These are phyloP conservation scores for Girardia tigrina DNA, from an alignment of 2,888 invertebrate genomes.

Conservation along the genomic window DNA sequence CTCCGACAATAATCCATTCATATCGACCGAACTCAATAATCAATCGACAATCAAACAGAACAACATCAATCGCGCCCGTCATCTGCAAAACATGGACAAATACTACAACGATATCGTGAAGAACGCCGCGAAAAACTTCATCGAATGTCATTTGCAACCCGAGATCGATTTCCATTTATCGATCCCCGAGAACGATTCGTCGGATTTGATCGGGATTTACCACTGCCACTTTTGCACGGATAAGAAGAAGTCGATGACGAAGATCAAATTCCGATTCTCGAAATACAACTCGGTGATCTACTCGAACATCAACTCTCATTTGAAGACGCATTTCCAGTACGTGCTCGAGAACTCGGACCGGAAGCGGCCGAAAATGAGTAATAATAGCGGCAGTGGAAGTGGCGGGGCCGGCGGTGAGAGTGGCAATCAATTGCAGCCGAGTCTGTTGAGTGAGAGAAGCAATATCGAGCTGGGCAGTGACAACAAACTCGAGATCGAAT, in stretches of 20 bases:
- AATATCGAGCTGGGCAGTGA: neutral
- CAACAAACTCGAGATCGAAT: slow-evolving; percentile 2
- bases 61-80: neutral
- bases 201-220: neutral
- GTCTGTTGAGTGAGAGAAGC: neutral
- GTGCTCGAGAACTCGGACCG: neutral
- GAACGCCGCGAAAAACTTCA: slow-evolving; percentile 11
- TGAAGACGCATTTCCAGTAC: neutral
- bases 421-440: neutral
- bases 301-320: slow-evolving; percentile 3
- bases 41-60: neutral
- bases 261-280: neutral
- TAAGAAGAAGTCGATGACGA: neutral
- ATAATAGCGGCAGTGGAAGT: too few species aligned
- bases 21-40: neutral
- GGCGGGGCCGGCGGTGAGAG: too few species aligned
- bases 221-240: neutral
- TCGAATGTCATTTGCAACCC: neutral
- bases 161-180: slow-evolving; percentile 1
- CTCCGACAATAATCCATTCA: neutral
- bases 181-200: neutral
- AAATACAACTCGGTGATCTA: slow-evolving; percentile 19
- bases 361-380: neutral
- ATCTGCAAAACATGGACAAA: slow-evolving; percentile 2
- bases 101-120: slow-evolving; percentile 6